Base-by-base conservation (phyloP, 1,140 invertebrate genomes). In the Euschistus heros region DNA sequence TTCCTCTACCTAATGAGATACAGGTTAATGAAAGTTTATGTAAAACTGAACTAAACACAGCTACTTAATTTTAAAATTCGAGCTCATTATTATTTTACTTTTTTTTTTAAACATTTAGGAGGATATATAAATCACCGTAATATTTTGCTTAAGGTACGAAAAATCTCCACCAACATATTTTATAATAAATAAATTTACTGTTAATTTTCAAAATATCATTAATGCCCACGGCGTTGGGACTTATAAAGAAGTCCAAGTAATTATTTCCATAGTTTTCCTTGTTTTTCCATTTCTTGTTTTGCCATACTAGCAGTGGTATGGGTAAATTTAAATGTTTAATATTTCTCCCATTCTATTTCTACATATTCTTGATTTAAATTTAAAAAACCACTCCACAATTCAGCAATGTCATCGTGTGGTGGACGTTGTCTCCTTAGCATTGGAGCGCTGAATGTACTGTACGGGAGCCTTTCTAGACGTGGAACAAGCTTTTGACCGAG, bases 131-230 rank as follows among this genome's bases (percentile, higher is more conserved):
- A 61, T 14, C 59, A n/a, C 59, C 3, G 8, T 61, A 42, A 42
- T 61, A 37, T 42, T 44, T n/a, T 4, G 17, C 27, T 14, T 61
- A 15, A 6, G 42, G 1, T 20, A n/a, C 22, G 18, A 42, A 44
- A 92, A 98, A 75, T 84, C 87, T 74, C 95, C 95, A 20, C 96
- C 96, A 1, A 98, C 97, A 0, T 98, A 95, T 77, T 94, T 97
- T 77, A 84, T 92, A 27, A 92, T 91, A 14, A 98, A 98, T 76
- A 98, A 98, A 77, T 98, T 98, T 76, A 98, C 97, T 0, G 82
- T 80, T 72, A 95, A 88, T 69, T 99, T 98, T 78, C 96, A 99
- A 78, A 83, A 83, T 42, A 81, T 99, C 55, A 94, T 99, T 63
- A 93, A 99, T 79, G 88, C 96, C 0, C 98, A 98, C 76, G 97